Evolutionary conservation across 2,888 invertebrate species (phyloP).

Genomic region (Rhorus exstirpatorius): DNA sequence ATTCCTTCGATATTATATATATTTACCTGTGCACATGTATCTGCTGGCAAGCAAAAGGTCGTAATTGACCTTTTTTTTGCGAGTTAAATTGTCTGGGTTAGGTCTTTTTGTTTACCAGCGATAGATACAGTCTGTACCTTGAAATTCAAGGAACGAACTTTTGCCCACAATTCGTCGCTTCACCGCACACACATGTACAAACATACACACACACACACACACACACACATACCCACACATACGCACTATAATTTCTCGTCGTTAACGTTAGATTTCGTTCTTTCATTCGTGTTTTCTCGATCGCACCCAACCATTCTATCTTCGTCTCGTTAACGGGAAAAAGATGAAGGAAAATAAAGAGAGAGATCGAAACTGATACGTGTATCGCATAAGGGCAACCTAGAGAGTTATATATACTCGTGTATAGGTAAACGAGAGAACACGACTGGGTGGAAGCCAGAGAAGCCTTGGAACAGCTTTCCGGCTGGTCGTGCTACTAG

Average conservation of each 20-base stretch:
- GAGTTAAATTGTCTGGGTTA: not conserved
- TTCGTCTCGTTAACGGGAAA: slow-evolving; percentile 31
- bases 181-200: slow-evolving; percentile 19
- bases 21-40: slow-evolving; percentile 5
- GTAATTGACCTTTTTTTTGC: not conserved
- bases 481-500: slow-evolving; percentile 6
- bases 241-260: slow-evolving; percentile 17
- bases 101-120: slow-evolving; percentile 3
- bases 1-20: slow-evolving; percentile 23
- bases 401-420: not conserved
- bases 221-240: not conserved
- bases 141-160: slow-evolving; percentile 53
- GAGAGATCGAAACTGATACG: slow-evolving; percentile 39
- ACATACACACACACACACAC: no score
- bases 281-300: slow-evolving; percentile 36
- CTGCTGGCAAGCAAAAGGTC: slow-evolving; percentile 10
- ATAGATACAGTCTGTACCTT: slow-evolving; percentile 22
- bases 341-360: not conserved
- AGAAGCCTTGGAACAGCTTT: slow-evolving; percentile 48
- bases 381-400: slow-evolving; percentile 23
- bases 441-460: slow-evolving; percentile 48
- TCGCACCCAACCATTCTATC: slow-evolving; percentile 30
- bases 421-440: slow-evolving; percentile 7
- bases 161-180: slow-evolving; percentile 35
- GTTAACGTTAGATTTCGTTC: slow-evolving; percentile 36